Evolutionary conservation across 2,888 invertebrate genomes (phyloP).

Genomic region (Morpho deidamia): DNA sequence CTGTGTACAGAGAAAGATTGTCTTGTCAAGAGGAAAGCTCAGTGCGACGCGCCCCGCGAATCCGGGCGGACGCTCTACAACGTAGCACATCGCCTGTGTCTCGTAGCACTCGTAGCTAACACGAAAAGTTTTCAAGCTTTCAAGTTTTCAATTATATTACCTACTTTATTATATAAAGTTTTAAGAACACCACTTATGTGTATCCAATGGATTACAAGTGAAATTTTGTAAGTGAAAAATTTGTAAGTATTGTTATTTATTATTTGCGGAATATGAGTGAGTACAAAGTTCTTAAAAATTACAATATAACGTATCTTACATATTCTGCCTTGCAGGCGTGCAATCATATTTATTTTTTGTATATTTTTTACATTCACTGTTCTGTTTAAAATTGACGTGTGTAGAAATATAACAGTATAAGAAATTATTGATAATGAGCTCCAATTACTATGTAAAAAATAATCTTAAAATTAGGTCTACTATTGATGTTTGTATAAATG

Average conservation of each 20-base stretch:
- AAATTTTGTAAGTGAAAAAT: conserved; percentile 27
- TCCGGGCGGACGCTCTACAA: conserved; percentile 58
- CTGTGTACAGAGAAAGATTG: conserved; percentile 68
- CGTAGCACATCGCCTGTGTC: conserved; percentile 37
- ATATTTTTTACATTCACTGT: too few relatives aligned
- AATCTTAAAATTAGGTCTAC: too few relatives aligned
- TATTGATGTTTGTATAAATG: too few relatives aligned
- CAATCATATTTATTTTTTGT: too few relatives aligned
- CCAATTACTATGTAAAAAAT: too few relatives aligned
- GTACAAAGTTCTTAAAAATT: not conserved
- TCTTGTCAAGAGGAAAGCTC: conserved; percentile 67
- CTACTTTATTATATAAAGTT: not conserved
- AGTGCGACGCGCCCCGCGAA: conserved; percentile 63
- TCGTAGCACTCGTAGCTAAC: conserved; percentile 36
- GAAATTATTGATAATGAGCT: too few relatives aligned
- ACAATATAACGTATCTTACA: too few relatives aligned
- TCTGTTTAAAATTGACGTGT: too few relatives aligned
- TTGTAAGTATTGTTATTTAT: conserved; percentile 45
- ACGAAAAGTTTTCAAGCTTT: conserved; percentile 35
- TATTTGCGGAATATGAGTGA: too few relatives aligned
- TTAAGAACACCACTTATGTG: conserved; percentile 9
- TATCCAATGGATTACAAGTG: conserved; percentile 20
- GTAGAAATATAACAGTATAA: too few relatives aligned
- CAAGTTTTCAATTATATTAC: conserved; percentile 25
- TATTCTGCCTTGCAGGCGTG: too few relatives aligned